Base-by-base conservation (phyloP, 2,888 invertebrate species). In the Cephus pulcher region DNA sequence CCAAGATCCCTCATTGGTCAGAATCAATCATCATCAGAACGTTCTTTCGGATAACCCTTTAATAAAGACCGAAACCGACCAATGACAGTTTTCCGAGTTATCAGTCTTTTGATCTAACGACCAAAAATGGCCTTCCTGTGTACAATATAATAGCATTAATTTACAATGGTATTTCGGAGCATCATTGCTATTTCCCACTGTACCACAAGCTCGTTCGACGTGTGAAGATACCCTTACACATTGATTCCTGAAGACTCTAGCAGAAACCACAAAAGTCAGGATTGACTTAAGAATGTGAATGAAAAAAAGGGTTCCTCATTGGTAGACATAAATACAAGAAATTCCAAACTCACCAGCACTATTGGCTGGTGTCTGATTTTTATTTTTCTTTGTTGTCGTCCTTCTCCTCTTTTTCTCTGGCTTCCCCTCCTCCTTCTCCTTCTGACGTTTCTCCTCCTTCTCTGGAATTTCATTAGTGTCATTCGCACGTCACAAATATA, bases 361-460 rank as follows among this genome's bases (percentile, higher is more conserved):
- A 81, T 89, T 94, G 0, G 96, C 95, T 1, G 95, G 95, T 69
- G 94, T 94, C 73, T 94, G 93, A 3, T 93, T 92, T 34, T 92
- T 93, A 85, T 95, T 95, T 88, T 95, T 95, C 85, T 94, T 94
- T 78, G 93, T 92, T 0, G 93, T 93, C 56, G 95, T 94, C 73
- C 95, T 95, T 77, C 95, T 94, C 90, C 96, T 97, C 88, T 95
- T 95, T 87, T 95, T 95, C 84, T 97, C 95, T 79, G 96, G 96
- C 90, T 97, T 97, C 35, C 97, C 97, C 89, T 97, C 97, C 90
- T 97, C 97, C 71, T 94, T 94, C 87, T 97, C 98, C 90, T 94
- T 95, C 1, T 95, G 95, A 80, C 95, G 93, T 81, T 95, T 94
- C 89, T 96, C 97, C 92, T 97, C 96, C 92, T 96, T 97, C 82